Base-by-base conservation (phyloP, 1,140 invertebrate genomes). In the Aradophagus sp. region DNA sequence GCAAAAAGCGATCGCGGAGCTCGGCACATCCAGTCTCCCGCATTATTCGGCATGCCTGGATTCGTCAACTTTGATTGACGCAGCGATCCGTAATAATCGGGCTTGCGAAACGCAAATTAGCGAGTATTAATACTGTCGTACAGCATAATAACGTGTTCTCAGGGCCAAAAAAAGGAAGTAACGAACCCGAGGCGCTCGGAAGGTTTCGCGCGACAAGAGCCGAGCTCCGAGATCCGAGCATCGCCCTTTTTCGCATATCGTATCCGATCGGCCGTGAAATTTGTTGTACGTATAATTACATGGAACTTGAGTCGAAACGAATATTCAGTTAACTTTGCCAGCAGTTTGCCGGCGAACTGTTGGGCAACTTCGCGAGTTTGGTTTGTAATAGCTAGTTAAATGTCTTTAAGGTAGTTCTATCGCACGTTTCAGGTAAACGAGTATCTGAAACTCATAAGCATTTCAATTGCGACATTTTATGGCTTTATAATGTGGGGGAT, bases 61-160 rank as follows among this genome's bases (percentile, higher is more conserved):
- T 58, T 73, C 47, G 58, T 67, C 44, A 67, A 67, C 52, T 67
- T 67, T 67, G 70, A 73, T 67, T 62, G 62, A 55, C 62, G 58
- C 32, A 35, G 36, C 55, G 62, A 50, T 34, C 53, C 59, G 59
- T 53, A 65, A 63, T 71, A 58, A 71, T 59, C 53, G 39, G 39
- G 10, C 53, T 62, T 53, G 32, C 44, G 52, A 39, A 53, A 53
- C 53, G 31, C 27, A 59, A 71, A 63, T 71, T 65, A 71, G 50
- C 56, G 36, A 50, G 50, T 63, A 58, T 70, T 63, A 63, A 56
- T 58, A 42, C 44, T 34, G 50, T 61, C 45, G 55, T 53, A 45
- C 63, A 45, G 34, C 17, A 41, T 68, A 68, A 68, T 68, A 59
- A 68, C 65, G 48, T 29, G 62, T 15, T 53, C 16, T 14, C 6